Evolutionary conservation across 2,797 vertebrate species (phyloP).

Genomic region (Acestrorhynchus altus): DNA sequence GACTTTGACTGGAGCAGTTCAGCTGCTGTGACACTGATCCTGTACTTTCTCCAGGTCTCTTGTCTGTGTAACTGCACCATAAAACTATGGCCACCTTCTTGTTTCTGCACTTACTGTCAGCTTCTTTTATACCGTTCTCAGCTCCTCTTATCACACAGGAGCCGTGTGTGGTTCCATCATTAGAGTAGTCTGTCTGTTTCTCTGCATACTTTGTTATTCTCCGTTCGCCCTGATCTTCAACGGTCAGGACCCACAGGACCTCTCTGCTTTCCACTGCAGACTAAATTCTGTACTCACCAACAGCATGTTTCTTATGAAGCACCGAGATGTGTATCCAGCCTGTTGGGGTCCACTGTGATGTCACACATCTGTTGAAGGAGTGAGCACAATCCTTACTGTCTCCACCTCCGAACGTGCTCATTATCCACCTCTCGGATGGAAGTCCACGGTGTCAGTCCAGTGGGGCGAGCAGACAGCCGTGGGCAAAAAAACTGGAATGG

Average conservation of each 20-base stretch:
- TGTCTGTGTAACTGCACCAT: not conserved
- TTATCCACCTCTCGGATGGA: conserved; percentile 30
- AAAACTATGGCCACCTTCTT: no score
- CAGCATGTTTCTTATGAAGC: not conserved
- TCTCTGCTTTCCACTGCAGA: not conserved
- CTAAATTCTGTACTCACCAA: not conserved
- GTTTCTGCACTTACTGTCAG: no score
- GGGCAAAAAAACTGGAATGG: conserved; percentile 11
- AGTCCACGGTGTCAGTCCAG: conserved; percentile 23
- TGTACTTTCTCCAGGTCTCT: not conserved
- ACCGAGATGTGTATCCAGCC: conserved; percentile 17
- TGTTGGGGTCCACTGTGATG: conserved; percentile 11
- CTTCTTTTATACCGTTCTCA: no score
- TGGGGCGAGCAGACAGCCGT: conserved; percentile 14
- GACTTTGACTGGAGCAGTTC: not conserved
- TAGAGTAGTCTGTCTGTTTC: no score
- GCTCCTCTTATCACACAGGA: no score
- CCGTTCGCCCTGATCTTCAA: no score
- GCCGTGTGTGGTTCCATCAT: no score
- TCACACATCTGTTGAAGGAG: conserved; percentile 20
- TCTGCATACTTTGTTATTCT: no score
- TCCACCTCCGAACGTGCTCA: conserved; percentile 13
- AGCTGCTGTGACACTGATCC: not conserved
- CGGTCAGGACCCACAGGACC: no score
- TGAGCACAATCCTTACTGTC: not conserved